Base-by-base conservation (phyloP, 2,888 invertebrate species). In the Uropetala carovei region DNA sequence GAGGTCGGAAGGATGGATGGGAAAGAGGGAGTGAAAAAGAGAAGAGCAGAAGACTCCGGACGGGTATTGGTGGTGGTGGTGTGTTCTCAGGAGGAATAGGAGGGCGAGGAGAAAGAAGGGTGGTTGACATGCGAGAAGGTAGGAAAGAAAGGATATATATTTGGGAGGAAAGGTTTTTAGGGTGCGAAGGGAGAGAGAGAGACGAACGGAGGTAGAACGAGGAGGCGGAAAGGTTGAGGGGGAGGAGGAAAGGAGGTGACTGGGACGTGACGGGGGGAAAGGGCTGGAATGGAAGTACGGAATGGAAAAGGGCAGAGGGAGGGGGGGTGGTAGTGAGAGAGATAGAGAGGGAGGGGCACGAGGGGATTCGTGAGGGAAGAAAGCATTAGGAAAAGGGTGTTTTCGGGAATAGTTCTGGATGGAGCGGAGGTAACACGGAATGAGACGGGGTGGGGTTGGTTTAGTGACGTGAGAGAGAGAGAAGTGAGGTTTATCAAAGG, bases 311-410 rank as follows among this genome's bases (percentile, higher is more conserved):
- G n/a, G n/a, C n/a, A n/a, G n/a, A n/a, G n/a, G n/a, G n/a, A n/a
- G n/a, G n/a, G n/a, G n/a, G n/a, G n/a, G n/a, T n/a, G n/a, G n/a
- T n/a, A n/a, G n/a, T n/a, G n/a, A 43, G 43, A 75, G 22, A 22
- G 27, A 13, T 22, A 10, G 75, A 75, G 27, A 75, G 27, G 4
- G 75, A 75, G 22, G 22, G 75, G 27, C 43, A 43, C 27, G 27
- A 75, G 27, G 75, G 75, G 14, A 75, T 27, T 75, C 75, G 22
- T 75, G 27, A 75, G 27, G 75, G 75, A 27, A 75, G 75, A 75
- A 27, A 75, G 75, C 75, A 75, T 75, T 75, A 75, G 75, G 75
- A 75, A 75, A n/a, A 43, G 43, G 43, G 27, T 75, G 75, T 75
- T 75, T 75, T 75, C 75, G 75, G 75, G 22, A 27, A 43, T 43